phyloP scores from a whole-genome alignment of 2,113 vertebrate species.

The Ptilorrhoa leucosticta region DNA sequence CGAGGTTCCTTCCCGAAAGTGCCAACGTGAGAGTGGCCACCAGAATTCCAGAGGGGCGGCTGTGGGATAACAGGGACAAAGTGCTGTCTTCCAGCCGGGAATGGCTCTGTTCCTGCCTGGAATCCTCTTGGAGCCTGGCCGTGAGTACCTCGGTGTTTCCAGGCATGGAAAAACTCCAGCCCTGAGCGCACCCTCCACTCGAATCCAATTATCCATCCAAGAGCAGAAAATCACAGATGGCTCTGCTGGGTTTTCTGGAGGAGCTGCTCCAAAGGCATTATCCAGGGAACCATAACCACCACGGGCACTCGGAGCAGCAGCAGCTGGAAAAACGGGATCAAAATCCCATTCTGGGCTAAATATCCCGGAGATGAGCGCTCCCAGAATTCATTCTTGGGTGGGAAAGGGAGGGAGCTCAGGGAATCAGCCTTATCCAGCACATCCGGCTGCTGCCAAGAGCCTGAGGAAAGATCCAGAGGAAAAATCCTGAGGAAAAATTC shows the following conservation, averaged over 20 bases:
- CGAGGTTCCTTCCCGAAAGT: background rate
- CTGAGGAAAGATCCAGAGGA: fast-evolving
- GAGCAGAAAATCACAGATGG: slow-evolving; percentile 29
- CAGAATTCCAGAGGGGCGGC: background rate
- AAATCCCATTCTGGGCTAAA: background rate
- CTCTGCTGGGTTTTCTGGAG: slow-evolving; percentile 12
- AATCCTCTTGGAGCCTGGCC: background rate
- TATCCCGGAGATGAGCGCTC: background rate
- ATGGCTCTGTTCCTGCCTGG: background rate
- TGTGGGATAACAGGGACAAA: background rate
- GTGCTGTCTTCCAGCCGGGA: background rate
- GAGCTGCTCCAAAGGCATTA: background rate
- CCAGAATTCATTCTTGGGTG: background rate
- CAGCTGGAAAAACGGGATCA: background rate
- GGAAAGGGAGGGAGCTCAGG: background rate
- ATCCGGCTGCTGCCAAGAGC: background rate
- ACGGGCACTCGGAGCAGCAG: background rate
- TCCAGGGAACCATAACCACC: background rate
- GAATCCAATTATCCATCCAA: background rate
- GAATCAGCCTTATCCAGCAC: background rate
- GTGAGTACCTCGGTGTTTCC: background rate
- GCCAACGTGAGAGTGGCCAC: fast-evolving
- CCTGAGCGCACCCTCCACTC: background rate
- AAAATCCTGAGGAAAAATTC: background rate
- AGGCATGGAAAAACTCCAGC: background rate